These are phyloP conservation scores for Stenchaetothrips biformis DNA, from an alignment of 2,888 invertebrate species.

Conservation along the genomic window DNA sequence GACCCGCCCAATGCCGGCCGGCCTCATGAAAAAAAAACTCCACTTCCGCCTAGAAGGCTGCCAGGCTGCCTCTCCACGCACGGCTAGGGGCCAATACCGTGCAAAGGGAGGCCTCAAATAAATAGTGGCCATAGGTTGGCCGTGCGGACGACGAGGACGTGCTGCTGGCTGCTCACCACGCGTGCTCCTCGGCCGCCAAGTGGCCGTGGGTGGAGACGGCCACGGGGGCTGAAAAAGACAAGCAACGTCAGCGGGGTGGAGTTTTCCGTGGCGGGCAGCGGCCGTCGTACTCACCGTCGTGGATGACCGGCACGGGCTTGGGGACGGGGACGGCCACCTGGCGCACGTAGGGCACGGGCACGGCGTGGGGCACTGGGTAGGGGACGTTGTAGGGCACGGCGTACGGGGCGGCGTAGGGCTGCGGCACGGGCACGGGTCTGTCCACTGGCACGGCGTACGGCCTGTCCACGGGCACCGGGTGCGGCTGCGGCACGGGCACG, in stretches of 20 bases:
- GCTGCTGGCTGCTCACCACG: not conserved
- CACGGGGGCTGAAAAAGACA: not conserved
- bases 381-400: not conserved
- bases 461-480: not conserved
- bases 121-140: no score
- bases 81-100: no score
- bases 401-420: slow-evolving; percentile 1
- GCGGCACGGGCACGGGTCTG: not conserved
- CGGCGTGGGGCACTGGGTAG: not conserved
- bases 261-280: not conserved
- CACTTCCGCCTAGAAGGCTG: no score
- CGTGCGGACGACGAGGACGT: not conserved
- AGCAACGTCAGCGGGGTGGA: not conserved
- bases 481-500: slow-evolving; percentile 30
- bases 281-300: not conserved
- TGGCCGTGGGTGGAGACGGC: not conserved
- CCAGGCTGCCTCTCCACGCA: no score
- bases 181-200: not conserved
- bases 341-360: not conserved
- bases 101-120: no score
- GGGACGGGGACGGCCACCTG: slow-evolving; percentile 6
- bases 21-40: no score
- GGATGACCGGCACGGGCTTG: slow-evolving; percentile 1
- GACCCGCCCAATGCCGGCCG: no score
- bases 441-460: slow-evolving; percentile 13